Percentiles rank a stretch among this genome's conserved stretches.
Evolutionary conservation across 2,888 invertebrate species (phyloP).

Genomic region (Hartigia nigra): DNA sequence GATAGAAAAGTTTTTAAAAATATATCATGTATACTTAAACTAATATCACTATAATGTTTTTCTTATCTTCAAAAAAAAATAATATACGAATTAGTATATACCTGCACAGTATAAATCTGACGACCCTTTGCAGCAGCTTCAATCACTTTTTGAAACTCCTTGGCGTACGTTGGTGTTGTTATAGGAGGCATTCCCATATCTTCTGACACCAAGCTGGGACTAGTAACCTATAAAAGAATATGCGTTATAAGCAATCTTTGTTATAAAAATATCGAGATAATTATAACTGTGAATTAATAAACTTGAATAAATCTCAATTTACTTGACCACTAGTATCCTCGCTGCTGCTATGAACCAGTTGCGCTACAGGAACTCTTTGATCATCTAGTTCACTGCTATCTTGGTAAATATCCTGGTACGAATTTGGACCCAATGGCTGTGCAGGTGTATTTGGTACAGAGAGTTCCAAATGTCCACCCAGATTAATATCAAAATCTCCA

Average conservation of each 20-base stretch:
- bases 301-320: not conserved
- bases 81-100: slow-evolving; percentile 38
- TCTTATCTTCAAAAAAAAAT: not conserved
- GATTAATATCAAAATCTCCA: slow-evolving; percentile 92
- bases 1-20: not conserved
- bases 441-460: slow-evolving; percentile 59
- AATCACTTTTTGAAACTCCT: slow-evolving; percentile 70
- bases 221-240: slow-evolving; percentile 58
- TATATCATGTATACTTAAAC: not conserved
- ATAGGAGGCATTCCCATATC: slow-evolving; percentile 67
- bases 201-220: slow-evolving; percentile 63
- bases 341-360: slow-evolving; percentile 68
- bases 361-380: slow-evolving; percentile 81
- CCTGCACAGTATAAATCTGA: slow-evolving; percentile 71
- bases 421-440: slow-evolving; percentile 55
- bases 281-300: not conserved
- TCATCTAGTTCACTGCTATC: slow-evolving; percentile 74
- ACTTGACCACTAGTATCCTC: slow-evolving; percentile 63
- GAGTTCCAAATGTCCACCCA: slow-evolving; percentile 72
- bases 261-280: not conserved
- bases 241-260: not conserved
- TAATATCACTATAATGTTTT: not conserved
- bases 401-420: slow-evolving; percentile 60
- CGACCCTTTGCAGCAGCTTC: slow-evolving; percentile 71
- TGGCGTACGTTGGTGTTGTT: slow-evolving; percentile 69